Conservation (phyloP, 1,140 invertebrate species). For the Acromyrmex heyeri region DNA sequence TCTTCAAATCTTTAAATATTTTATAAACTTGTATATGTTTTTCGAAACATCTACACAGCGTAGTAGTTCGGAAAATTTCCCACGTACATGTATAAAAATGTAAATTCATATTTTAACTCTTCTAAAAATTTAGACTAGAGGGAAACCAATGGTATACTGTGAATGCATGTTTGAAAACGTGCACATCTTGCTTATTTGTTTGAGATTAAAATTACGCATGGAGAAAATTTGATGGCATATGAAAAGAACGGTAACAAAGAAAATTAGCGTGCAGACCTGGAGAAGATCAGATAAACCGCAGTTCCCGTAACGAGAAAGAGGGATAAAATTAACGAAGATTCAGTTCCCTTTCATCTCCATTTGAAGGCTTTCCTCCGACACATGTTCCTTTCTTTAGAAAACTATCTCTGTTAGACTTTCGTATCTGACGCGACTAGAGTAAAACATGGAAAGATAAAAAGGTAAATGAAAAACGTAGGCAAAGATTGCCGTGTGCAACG, state of each 20-base stretch:
- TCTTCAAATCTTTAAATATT: constrained; percentile 38
- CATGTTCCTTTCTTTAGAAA: constrained; percentile 33
- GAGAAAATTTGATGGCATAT: constrained; percentile 2
- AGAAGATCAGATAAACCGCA: constrained; percentile 12
- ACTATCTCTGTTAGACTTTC: constrained; percentile 33
- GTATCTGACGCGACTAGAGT: background rate
- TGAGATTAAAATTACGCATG: constrained; percentile 12
- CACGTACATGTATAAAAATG: background rate
- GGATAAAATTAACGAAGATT: constrained; percentile 55
- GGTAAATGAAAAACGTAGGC: background rate
- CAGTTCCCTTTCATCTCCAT: constrained; percentile 43
- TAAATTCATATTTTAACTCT: constrained; percentile 7
- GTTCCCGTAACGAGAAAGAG: background rate
- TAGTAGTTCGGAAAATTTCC: constrained; percentile 19
- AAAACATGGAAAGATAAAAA: constrained; percentile 18
- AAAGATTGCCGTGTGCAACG: constrained; percentile 13
- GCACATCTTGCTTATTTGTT: background rate
- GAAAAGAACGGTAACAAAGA: background rate
- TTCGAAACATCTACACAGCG: background rate
- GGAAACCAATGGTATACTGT: background rate
- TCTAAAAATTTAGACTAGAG: background rate
- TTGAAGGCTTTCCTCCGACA: constrained; percentile 14
- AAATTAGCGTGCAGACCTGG: background rate
- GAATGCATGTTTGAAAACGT: background rate
- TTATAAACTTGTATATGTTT: constrained; percentile 19